These are phyloP conservation scores for Tautogolabrus adspersus DNA, from an alignment of 2,113 vertebrate genomes.

Conservation along the genomic window DNA sequence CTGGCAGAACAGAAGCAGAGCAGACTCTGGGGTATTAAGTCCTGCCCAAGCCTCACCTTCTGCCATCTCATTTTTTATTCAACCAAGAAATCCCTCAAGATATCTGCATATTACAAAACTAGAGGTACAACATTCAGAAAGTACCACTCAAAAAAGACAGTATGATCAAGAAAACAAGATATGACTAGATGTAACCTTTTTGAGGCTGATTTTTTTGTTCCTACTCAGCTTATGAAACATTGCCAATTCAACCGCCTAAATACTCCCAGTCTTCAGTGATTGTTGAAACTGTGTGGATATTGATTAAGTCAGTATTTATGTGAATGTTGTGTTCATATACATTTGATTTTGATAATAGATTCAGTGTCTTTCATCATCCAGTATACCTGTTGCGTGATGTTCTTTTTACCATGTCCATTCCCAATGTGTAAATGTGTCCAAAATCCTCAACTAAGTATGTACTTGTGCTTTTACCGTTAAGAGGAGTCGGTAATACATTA, in stretches of 20 bases:
- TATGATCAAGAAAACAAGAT: neutral
- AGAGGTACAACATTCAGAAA: neutral
- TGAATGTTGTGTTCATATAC: no score
- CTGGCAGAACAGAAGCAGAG: slow-evolving; percentile 1
- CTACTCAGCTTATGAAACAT: neutral
- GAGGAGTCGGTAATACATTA: neutral
- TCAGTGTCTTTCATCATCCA: no score
- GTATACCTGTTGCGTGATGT: no score
- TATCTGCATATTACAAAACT: neutral
- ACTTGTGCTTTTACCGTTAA: neutral
- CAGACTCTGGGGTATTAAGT: slow-evolving; percentile 7
- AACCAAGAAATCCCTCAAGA: neutral
- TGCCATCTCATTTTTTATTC: slow-evolving; percentile 2
- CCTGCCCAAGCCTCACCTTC: neutral
- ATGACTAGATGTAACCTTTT: no score
- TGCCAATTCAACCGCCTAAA: neutral
- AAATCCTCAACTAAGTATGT: neutral
- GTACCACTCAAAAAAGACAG: neutral
- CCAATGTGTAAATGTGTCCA: neutral
- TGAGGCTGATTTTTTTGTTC: no score
- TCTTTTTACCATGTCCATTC: neutral
- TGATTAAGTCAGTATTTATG: no score
- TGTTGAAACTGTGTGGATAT: no score
- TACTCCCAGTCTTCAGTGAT: neutral
- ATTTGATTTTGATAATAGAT: no score